These are phyloP conservation scores for Littorina saxatilis DNA, from an alignment of 1,140 invertebrate genomes.

Conservation along the genomic window DNA sequence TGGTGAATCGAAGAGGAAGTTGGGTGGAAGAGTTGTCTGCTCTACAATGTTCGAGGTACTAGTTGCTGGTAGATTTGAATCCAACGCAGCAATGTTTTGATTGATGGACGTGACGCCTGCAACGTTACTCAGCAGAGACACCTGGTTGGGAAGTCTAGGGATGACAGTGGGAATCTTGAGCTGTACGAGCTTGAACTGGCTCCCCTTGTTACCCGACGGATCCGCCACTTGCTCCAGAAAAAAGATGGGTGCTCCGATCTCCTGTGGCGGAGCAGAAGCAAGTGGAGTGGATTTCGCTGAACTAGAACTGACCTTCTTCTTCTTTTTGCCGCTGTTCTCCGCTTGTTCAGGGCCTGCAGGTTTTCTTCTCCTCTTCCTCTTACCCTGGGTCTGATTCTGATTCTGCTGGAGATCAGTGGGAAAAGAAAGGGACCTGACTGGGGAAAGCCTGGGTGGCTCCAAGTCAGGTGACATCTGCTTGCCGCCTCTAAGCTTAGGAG, in stretches of 20 bases:
- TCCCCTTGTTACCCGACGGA: background rate
- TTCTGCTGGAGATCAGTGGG: background rate
- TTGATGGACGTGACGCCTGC: background rate
- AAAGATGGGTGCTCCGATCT: background rate
- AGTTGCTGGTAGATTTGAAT: background rate
- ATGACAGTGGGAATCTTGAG: slow-evolving; percentile 3
- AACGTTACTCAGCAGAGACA: background rate
- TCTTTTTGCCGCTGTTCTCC: background rate
- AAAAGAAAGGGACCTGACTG: background rate
- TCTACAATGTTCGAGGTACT: background rate
- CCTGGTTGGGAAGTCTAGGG: background rate
- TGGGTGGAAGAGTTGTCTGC: slow-evolving; percentile 16
- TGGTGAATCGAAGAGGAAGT: slow-evolving; percentile 29
- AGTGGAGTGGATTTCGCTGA: too few species aligned
- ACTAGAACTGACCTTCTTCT: too few species aligned
- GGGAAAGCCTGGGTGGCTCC: slow-evolving; percentile 30
- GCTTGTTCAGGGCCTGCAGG: background rate
- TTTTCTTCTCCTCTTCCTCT: background rate
- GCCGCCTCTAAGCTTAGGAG: background rate
- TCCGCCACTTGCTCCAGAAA: background rate
- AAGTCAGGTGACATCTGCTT: slow-evolving; percentile 24
- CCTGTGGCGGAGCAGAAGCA: background rate
- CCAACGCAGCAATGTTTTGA: background rate
- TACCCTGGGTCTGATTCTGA: background rate
- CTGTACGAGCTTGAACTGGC: slow-evolving; percentile 15